A percentile compares a stretch with the other conserved stretches of the same genome.
phyloP scores from a whole-genome alignment of 2,113 vertebrate species.

The Illadopsis cleaveri region DNA sequence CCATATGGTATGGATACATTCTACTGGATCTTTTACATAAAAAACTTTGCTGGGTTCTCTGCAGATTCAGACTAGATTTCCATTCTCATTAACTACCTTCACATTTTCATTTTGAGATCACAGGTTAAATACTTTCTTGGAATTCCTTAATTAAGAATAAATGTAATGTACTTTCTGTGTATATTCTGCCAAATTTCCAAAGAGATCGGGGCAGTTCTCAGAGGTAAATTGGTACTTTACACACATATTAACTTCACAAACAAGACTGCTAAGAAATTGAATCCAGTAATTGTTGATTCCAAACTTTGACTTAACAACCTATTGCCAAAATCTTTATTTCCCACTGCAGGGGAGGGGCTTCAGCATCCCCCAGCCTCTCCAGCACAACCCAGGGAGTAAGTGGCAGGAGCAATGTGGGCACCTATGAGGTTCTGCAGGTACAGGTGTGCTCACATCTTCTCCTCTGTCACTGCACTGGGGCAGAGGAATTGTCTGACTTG shows the following conservation, averaged over 20 bases:
- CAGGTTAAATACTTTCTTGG: not conserved
- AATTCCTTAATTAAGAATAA: slow-evolving; percentile 4
- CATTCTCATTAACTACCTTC: not conserved
- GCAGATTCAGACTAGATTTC: not conserved
- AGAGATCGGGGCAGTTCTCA: not conserved
- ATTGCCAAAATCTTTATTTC: not conserved
- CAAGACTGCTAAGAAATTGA: not conserved
- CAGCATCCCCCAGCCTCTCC: not conserved
- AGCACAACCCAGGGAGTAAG: not conserved
- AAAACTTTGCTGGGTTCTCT: not conserved
- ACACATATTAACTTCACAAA: not conserved
- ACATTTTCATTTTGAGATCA: not conserved
- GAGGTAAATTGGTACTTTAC: not conserved
- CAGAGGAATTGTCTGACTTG: not conserved
- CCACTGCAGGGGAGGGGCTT: not conserved
- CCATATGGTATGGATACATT: not conserved
- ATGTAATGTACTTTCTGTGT: not conserved
- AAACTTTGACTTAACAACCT: not conserved
- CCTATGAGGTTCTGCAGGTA: not conserved
- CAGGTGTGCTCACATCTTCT: fast-evolving
- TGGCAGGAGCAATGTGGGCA: fast-evolving
- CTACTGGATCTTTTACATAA: not conserved
- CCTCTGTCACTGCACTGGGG: not conserved
- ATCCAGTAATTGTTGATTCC: not conserved
- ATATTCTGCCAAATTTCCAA: not conserved